Evolutionary conservation across 2,888 invertebrate genomes (phyloP).

Genomic region (Calliopum simillimum): DNA sequence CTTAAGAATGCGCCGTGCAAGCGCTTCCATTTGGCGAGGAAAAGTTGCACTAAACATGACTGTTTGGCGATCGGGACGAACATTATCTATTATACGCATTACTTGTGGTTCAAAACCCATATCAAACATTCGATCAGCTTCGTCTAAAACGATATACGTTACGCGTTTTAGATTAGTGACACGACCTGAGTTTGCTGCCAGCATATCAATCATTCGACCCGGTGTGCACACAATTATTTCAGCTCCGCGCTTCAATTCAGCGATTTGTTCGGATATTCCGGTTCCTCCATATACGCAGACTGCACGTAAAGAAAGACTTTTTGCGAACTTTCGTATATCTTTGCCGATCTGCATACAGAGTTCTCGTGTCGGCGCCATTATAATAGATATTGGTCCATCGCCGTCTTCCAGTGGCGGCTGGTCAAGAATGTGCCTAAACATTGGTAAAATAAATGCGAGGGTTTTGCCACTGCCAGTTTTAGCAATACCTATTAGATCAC

Average conservation of each 20-base stretch:
- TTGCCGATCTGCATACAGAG: conserved; percentile 98
- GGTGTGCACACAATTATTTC: conserved; percentile 99
- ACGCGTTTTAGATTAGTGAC: conserved; percentile 97
- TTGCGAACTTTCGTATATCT: conserved; percentile 96
- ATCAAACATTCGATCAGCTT: conserved; percentile 99
- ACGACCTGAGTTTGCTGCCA: conserved; percentile 97
- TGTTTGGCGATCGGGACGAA: conserved; percentile 96
- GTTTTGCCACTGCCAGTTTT: conserved; percentile 99
- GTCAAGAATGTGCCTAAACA: conserved; percentile 96
- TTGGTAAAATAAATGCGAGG: conserved; percentile 95
- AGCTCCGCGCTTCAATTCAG: conserved; percentile 94
- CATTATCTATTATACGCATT: conserved; percentile 97
- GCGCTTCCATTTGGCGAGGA: conserved; percentile 98
- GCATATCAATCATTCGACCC: conserved; percentile 99
- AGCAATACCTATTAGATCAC: conserved; percentile 98
- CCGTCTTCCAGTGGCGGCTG: conserved; percentile 94
- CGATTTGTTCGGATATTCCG: conserved; percentile 91
- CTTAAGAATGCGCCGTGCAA: conserved; percentile 91
- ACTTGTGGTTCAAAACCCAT: conserved; percentile 92
- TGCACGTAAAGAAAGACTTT: conserved; percentile 84
- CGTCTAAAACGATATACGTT: conserved; percentile 97
- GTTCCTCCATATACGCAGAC: conserved; percentile 99
- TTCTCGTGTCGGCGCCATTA: conserved; percentile 98
- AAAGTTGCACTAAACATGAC: conserved; percentile 99
- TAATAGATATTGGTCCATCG: conserved; percentile 96